Base-by-base conservation (phyloP, 23 tunicate genomes). In the Halocynthia roretzi region DNA sequence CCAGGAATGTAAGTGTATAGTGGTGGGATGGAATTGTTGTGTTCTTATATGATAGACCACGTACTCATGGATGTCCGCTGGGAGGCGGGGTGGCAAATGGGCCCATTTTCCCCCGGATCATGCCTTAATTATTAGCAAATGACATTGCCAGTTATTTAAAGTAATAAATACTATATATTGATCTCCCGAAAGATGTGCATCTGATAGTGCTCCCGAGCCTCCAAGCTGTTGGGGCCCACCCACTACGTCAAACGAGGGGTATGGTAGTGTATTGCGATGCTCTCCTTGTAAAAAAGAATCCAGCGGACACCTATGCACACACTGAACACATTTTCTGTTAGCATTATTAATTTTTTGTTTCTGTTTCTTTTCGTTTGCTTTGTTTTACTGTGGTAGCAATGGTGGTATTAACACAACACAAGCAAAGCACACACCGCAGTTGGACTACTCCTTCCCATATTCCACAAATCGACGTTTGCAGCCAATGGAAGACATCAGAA, bases 1-100 rank as follows among this genome's bases (percentile, higher is more conserved):
- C 79, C 80, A 22, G 70, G 76, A 31, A 61, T 75, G 96, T 89
- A 75, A 83, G 96, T 89, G 9, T 71, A 23, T 22, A 74, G 48
- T 10, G 48, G 63, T 58, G 1, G 15, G 5, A n/a, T 58, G 63
- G 15, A 14, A 14, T 58, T 58, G n/a, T 15, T 58, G 63, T 58
- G 63, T n/a, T 1, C 4, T 14, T 58, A 58, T 1, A 58, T 58
- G 63, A 31, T 31, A 31, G 44, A 31, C 44, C 4, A 31, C 44
- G 1, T 4, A 31, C 44, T 31, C 44, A 31, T 58, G 63, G 15
- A 58, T 58, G 63, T 58, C n/a, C 17, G 63, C 17, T 58, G 63
- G 63, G 15, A n/a, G 15, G n/a, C 63, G 63, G 63, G 63, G n/a
- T 2, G 62, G 10, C 17, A 14, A 58, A 0, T 58, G 2, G 15